A percentile compares a stretch with the other conserved stretches of the same genome.
phyloP scores from a whole-genome alignment of 2,797 vertebrate genomes.

The Leptatherina wallacei region DNA sequence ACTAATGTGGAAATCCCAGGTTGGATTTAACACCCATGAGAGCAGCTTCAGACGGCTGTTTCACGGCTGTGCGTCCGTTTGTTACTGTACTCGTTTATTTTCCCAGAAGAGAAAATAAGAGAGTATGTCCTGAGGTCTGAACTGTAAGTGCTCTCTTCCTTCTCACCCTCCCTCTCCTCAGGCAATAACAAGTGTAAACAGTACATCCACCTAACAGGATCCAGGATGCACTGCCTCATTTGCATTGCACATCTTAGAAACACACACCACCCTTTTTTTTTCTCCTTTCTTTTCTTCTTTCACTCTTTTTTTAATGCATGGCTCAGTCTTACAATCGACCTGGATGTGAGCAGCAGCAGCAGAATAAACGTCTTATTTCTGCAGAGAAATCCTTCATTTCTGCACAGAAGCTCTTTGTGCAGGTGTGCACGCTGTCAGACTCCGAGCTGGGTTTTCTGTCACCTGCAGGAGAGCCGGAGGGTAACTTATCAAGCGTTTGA shows the following conservation, averaged over 20 bases:
- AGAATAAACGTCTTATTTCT: slow-evolving; percentile 6
- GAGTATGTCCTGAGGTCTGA: slow-evolving; percentile 60
- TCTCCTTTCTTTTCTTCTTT: neutral
- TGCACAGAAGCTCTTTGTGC: slow-evolving; percentile 21
- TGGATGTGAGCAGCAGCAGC: neutral
- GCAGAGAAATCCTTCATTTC: neutral
- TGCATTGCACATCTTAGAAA: slow-evolving; percentile 80
- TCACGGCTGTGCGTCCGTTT: neutral
- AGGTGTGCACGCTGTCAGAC: slow-evolving; percentile 29
- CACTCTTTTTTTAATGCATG: no score
- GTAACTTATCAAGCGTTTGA: slow-evolving; percentile 38
- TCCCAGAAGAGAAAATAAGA: slow-evolving; percentile 25
- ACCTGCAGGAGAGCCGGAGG: slow-evolving; percentile 31
- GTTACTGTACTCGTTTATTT: slow-evolving; percentile 3
- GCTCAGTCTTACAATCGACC: no score
- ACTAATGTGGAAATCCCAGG: neutral
- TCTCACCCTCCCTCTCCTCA: slow-evolving; percentile 62
- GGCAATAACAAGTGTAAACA: slow-evolving; percentile 82
- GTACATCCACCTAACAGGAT: slow-evolving; percentile 82
- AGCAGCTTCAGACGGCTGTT: neutral
- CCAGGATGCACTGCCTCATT: slow-evolving; percentile 83
- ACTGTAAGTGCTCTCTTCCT: slow-evolving; percentile 40
- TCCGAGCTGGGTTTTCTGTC: slow-evolving; percentile 15
- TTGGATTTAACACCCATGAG: neutral
- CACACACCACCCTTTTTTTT: slow-evolving; percentile 46